Base-by-base conservation (phyloP, 1,140 invertebrate species). In the Homalodisca vitripennis region DNA sequence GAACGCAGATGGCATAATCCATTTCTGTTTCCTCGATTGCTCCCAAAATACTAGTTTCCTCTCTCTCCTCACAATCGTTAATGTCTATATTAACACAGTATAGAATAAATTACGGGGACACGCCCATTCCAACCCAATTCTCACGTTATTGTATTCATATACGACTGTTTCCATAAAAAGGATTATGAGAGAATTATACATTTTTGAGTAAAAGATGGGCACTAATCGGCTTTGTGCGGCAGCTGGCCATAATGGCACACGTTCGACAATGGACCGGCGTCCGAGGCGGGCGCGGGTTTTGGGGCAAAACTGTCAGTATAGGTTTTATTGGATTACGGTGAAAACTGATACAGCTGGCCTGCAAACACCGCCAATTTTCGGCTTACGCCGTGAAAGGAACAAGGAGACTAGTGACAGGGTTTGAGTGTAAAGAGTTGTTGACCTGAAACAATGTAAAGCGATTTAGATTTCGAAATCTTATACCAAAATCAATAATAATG, bases 121-220 rank as follows among this genome's bases (percentile, higher is more conserved):
- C 26, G 17, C 60, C 60, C 34, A 30, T 32, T 32, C 31, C 24
- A 63, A 14, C 24, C n/a, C 26, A 32, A 31, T 31, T 32, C 60
- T 20, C 29, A 32, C 29, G 60, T 63, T 63, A 63, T 63, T 63
- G 27, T 3, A 31, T 31, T 32, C 27, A 32, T 60, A 60, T 60
- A 60, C 26, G 29, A 60, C 55, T 31, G 55, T 63, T 63, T 32
- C 29, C 26, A 29, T 63, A 13, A 63, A 32, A 63, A 63, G 60
- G 60, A 63, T 63, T 63, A 63, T 63, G 60, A 63, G 60, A 32
- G 24, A 63, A 63, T 63, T 63, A 63, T 63, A 63, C 60, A 63
- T 63, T 63, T 63, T 63, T 63, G 60, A 51, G 60, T 29, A 60
- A 63, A 63, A 63, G 60, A 63, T 63, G 27, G 17, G 27, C 31